A percentile compares a stretch with the other conserved stretches of the same genome.
Evolutionary conservation across 2,113 vertebrate species (phyloP).

Genomic region (Furnarius figulus): DNA sequence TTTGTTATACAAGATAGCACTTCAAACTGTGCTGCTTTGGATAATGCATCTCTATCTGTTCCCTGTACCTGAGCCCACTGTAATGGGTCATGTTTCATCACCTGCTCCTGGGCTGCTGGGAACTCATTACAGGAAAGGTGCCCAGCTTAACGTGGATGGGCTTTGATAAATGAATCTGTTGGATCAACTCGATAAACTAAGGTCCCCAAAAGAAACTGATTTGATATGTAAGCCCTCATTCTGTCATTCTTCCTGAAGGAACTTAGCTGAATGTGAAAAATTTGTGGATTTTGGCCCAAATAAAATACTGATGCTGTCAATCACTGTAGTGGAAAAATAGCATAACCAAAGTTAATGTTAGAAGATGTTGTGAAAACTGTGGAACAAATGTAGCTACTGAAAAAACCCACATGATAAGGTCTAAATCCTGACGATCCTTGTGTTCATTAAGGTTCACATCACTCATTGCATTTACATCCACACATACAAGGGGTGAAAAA

Average conservation of each 20-base stretch:
- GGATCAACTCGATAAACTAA: not conserved
- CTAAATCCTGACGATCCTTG: not conserved
- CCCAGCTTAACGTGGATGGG: not conserved
- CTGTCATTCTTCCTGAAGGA: not conserved
- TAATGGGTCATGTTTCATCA: not conserved
- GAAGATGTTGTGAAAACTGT: not conserved
- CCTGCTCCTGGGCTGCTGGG: not conserved
- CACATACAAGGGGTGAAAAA: not conserved
- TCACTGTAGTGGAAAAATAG: not conserved
- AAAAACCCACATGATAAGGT: not conserved
- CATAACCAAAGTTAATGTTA: not conserved
- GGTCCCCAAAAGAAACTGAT: not conserved
- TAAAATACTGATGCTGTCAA: not conserved
- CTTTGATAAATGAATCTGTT: conserved; percentile 35
- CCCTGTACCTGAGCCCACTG: not conserved
- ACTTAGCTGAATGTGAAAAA: not conserved
- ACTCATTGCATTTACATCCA: not conserved
- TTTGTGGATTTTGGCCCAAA: not conserved
- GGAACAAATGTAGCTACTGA: not conserved
- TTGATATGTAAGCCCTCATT: not conserved
- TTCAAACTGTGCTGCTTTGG: conserved; percentile 9
- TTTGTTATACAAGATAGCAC: conserved; percentile 68
- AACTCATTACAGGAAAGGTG: conserved; percentile 14
- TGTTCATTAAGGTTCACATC: not conserved
- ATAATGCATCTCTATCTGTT: conserved; percentile 24